These are phyloP conservation scores for Microcebus ravelobensis DNA, from an alignment of 2,113 vertebrate species.

Conservation along the genomic window DNA sequence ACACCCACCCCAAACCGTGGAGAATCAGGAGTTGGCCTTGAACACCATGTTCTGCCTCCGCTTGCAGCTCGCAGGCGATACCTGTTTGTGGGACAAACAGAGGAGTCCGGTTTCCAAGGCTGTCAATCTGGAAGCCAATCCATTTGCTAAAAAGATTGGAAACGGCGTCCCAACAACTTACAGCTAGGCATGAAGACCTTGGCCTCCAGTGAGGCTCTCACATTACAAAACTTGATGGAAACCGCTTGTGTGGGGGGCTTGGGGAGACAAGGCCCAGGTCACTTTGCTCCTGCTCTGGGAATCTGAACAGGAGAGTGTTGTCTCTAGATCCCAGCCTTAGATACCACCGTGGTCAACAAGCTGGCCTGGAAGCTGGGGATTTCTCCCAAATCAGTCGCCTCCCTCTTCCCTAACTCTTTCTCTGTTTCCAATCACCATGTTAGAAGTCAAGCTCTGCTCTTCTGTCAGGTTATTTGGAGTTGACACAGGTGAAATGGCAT, in stretches of 20 bases:
- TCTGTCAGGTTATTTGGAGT: not conserved
- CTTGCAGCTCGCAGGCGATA: slow-evolving; percentile 43
- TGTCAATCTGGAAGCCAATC: slow-evolving; percentile 48
- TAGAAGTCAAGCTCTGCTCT: not conserved
- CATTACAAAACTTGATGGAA: slow-evolving; percentile 66
- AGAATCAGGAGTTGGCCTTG: slow-evolving; percentile 55
- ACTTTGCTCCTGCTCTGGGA: slow-evolving; percentile 53
- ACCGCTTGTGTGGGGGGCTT: not conserved
- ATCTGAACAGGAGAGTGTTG: slow-evolving; percentile 3
- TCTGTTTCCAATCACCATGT: not conserved
- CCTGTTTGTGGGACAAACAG: slow-evolving; percentile 66
- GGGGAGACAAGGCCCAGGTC: slow-evolving; percentile 51
- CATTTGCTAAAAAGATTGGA: slow-evolving; percentile 51
- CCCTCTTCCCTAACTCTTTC: not conserved
- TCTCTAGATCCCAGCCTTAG: slow-evolving; percentile 54
- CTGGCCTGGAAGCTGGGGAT: not conserved
- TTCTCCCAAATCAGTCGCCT: not conserved
- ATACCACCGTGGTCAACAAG: not conserved
- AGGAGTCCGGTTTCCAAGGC: slow-evolving; percentile 63
- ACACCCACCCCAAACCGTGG: not conserved
- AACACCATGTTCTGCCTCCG: slow-evolving; percentile 11
- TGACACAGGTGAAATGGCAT: not conserved
- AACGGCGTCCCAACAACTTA: not conserved
- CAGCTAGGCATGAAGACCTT: slow-evolving; percentile 56
- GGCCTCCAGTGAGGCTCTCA: slow-evolving; percentile 62